phyloP scores from a whole-genome alignment of 2,797 vertebrate genomes.

The Rhinoraja longicauda region DNA sequence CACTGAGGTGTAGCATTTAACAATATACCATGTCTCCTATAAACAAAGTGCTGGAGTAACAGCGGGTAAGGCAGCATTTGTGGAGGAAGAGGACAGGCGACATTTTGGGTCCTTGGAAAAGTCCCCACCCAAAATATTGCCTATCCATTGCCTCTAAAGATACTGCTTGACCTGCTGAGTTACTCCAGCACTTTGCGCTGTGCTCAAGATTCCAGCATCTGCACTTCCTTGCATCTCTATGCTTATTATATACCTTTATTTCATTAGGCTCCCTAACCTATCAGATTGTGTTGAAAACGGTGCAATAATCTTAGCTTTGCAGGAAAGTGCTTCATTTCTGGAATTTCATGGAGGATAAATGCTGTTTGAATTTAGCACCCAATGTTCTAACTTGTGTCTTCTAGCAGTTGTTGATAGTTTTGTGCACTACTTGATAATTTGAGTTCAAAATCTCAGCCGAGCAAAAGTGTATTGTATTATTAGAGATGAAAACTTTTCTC shows the following conservation, averaged over 20 bases:
- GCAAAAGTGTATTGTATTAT: not conserved
- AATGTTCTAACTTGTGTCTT: not conserved
- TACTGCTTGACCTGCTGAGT: too few relatives aligned
- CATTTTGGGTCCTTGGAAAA: too few relatives aligned
- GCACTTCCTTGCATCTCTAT: not conserved
- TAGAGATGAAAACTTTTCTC: not conserved
- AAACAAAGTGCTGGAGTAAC: too few relatives aligned
- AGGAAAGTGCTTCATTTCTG: not conserved
- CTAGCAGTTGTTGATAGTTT: not conserved
- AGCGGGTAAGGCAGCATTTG: too few relatives aligned
- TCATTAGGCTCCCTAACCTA: not conserved
- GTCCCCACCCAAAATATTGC: too few relatives aligned
- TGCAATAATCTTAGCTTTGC: not conserved
- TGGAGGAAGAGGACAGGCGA: too few relatives aligned
- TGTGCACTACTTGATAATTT: not conserved
- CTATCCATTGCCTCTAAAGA: too few relatives aligned
- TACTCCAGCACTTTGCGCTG: too few relatives aligned
- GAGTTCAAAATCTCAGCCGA: not conserved
- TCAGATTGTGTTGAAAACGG: not conserved
- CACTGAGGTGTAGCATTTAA: not conserved
- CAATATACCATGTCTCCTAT: not conserved
- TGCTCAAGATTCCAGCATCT: too few relatives aligned
- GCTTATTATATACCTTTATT: not conserved
- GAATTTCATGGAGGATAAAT: not conserved
- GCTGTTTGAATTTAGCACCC: not conserved